A percentile compares a stretch with the other conserved stretches of the same genome.
Evolutionary conservation across 2,113 vertebrate species (phyloP).

Genomic region (Brachyhypopomus gauderio): DNA sequence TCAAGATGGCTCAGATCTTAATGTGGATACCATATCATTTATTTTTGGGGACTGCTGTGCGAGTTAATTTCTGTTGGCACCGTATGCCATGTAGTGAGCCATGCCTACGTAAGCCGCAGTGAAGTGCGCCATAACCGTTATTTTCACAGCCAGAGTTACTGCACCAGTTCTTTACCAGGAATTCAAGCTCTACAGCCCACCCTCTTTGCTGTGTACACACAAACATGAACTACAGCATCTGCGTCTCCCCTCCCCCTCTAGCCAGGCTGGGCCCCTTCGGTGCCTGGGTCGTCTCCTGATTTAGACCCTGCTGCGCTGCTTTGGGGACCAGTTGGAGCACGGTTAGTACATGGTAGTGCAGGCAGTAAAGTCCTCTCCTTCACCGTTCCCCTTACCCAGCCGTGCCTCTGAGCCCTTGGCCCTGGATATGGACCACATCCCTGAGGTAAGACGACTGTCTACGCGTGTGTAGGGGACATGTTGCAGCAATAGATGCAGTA

Average conservation of each 20-base stretch:
- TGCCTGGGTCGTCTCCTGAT: constrained; percentile 49
- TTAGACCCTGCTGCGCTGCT: constrained; percentile 41
- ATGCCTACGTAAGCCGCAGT: neutral
- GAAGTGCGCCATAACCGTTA: neutral
- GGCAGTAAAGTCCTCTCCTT: constrained; percentile 9
- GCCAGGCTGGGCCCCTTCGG: constrained; percentile 32
- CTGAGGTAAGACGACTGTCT: constrained; percentile 41
- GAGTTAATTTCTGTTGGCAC: neutral
- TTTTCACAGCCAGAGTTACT: constrained; percentile 5
- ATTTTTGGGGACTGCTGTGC: neutral
- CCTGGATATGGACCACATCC: constrained; percentile 42
- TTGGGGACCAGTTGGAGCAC: constrained; percentile 41
- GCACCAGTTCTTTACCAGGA: constrained; percentile 5
- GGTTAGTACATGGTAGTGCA: constrained; percentile 16
- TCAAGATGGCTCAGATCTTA: constrained; percentile 1
- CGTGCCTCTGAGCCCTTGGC: neutral
- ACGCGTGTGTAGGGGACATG: neutral
- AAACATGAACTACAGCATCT: constrained; percentile 30
- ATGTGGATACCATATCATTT: neutral
- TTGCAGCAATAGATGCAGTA: constrained; percentile 7
- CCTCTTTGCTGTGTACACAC: constrained; percentile 45
- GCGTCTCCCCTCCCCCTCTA: constrained; percentile 44
- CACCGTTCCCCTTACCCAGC: neutral
- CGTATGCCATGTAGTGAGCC: neutral
- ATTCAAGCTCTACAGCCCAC: constrained; percentile 39